Percentiles rank a stretch among this genome's conserved stretches.
Evolutionary conservation across 2,113 vertebrate species (phyloP).

Genomic region (Crotalus tigris): DNA sequence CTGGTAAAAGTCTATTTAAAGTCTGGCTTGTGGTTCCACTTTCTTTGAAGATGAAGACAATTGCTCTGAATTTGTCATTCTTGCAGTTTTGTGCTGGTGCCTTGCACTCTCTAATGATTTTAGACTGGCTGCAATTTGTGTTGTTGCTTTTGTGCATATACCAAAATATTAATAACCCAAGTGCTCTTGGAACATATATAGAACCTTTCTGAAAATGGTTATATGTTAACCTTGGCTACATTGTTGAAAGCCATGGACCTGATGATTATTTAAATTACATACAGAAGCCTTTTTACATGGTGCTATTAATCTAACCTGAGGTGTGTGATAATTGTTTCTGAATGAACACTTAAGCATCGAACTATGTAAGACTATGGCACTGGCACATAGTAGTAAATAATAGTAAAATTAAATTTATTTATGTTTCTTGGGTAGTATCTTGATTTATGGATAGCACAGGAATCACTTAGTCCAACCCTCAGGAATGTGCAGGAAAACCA

Average conservation of each 20-base stretch:
- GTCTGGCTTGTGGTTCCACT: neutral
- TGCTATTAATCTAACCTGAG: neutral
- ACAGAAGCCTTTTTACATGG: neutral
- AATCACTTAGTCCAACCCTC: too few relatives aligned
- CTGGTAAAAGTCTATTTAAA: neutral
- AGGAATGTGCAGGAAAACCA: too few relatives aligned
- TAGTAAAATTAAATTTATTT: neutral
- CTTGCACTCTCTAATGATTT: neutral
- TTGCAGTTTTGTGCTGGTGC: neutral
- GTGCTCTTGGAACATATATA: neutral
- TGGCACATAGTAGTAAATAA: neutral
- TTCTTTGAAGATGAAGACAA: neutral
- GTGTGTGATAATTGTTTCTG: neutral
- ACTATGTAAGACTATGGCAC: neutral
- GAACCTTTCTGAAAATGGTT: neutral
- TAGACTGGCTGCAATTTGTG: constrained; percentile 1
- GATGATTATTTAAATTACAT: neutral
- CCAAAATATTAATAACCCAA: constrained; percentile 18
- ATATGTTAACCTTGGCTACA: constrained; percentile 11
- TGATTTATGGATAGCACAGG: neutral
- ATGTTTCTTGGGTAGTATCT: neutral
- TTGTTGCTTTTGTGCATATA: neutral
- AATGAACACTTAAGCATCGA: neutral
- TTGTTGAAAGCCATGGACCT: neutral
- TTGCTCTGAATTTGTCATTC: constrained; percentile 33